These are phyloP conservation scores for Abramis brama DNA, from an alignment of 2,113 vertebrate genomes.

Conservation along the genomic window DNA sequence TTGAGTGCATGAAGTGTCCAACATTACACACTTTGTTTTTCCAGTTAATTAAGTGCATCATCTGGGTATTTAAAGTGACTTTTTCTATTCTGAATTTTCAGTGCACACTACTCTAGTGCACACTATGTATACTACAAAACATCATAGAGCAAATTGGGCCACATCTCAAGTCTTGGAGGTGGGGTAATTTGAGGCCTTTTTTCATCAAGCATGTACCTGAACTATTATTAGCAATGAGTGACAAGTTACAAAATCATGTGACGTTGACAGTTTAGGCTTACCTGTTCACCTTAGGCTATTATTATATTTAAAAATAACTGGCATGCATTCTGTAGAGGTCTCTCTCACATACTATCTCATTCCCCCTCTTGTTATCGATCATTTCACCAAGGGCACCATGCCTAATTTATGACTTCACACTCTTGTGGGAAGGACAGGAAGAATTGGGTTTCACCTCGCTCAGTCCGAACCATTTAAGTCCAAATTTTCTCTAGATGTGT, in stretches of 20 bases:
- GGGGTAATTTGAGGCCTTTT: neutral
- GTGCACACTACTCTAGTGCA: neutral
- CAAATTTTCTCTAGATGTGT: neutral
- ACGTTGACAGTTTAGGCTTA: conserved; percentile 3
- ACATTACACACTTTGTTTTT: too few species aligned
- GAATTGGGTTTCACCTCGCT: conserved; percentile 22
- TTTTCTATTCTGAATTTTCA: too few species aligned
- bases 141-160: too few species aligned
- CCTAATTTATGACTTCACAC: conserved; percentile 55
- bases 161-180: neutral
- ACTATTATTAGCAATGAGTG: neutral
- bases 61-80: too few species aligned
- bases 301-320: neutral
- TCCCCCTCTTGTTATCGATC: neutral
- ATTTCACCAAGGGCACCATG: conserved; percentile 42
- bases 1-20: too few species aligned
- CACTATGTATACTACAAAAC: neutral
- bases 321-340: neutral
- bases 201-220: neutral
- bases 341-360: conserved; percentile 9
- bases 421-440: conserved; percentile 31
- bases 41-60: too few species aligned
- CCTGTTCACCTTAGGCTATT: neutral
- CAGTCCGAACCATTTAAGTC: neutral
- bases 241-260: neutral